Percentiles rank a stretch among this genome's conserved stretches.
Evolutionary conservation across 2,797 vertebrate species (phyloP).

Genomic region (Crocidura indochinensis): DNA sequence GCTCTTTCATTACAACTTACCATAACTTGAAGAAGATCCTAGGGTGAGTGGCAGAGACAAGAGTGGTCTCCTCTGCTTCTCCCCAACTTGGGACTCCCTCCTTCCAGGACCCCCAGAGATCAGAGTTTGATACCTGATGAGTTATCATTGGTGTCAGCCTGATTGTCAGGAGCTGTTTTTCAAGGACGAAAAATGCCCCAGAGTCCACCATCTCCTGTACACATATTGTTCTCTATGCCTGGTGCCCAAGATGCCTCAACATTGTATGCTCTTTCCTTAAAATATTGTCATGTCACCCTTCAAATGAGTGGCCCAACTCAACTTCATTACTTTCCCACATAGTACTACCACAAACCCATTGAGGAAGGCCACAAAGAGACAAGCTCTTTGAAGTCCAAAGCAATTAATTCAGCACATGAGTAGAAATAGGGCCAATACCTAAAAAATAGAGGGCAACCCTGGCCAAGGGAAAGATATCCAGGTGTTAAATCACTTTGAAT

Average conservation of each 20-base stretch:
- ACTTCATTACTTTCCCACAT: neutral
- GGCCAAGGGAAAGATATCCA: neutral
- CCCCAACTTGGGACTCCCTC: neutral
- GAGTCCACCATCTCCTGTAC: no score
- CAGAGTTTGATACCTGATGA: neutral
- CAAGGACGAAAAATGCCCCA: neutral
- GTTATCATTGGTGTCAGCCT: neutral
- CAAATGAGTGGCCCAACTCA: neutral
- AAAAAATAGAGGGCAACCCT: neutral
- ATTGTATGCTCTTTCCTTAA: neutral
- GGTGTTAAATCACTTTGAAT: neutral
- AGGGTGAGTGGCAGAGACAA: neutral
- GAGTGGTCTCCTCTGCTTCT: neutral
- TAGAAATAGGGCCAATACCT: neutral
- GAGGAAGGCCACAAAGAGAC: neutral
- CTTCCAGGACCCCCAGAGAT: neutral
- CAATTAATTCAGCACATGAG: neutral
- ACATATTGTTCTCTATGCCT: no score
- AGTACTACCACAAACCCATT: neutral
- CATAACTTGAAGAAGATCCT: neutral
- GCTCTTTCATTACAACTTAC: neutral
- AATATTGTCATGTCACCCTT: neutral
- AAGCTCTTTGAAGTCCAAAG: neutral
- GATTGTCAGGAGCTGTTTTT: no score
- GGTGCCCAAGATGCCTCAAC: neutral